Percentiles rank a stretch among this genome's conserved stretches.
phyloP scores from a whole-genome alignment of 2,888 invertebrate species.

The Herminia tarsipennalis region DNA sequence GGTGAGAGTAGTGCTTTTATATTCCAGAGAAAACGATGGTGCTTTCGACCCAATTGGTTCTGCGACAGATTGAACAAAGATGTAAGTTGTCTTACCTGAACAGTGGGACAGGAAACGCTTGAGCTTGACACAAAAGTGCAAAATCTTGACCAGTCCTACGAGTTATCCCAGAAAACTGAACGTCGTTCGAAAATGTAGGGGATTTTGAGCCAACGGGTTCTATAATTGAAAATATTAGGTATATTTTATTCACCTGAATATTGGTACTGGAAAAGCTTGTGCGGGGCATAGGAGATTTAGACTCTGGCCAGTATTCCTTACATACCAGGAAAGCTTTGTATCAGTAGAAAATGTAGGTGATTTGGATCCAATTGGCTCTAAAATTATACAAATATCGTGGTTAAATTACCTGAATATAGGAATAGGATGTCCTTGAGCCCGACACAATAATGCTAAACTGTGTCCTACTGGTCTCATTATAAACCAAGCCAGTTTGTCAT shows the following conservation, averaged over 20 bases:
- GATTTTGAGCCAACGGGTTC: constrained; percentile 90
- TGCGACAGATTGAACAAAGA: constrained; percentile 58
- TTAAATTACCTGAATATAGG: constrained; percentile 86
- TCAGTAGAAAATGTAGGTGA: constrained; percentile 86
- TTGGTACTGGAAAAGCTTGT: constrained; percentile 89
- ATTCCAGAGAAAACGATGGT: constrained; percentile 84
- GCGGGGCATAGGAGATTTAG: constrained; percentile 86
- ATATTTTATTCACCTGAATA: constrained; percentile 87
- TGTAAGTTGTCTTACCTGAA: constrained; percentile 72
- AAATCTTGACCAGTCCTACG: constrained; percentile 87
- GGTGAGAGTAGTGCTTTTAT: constrained; percentile 86
- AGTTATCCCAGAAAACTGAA: constrained; percentile 89
- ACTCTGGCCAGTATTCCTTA: constrained; percentile 79
- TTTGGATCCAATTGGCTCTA: constrained; percentile 87
- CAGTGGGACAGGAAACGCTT: constrained; percentile 90
- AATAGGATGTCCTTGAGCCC: constrained; percentile 88
- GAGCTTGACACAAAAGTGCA: constrained; percentile 90
- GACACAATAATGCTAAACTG: constrained; percentile 83
- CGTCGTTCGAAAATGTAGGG: constrained; percentile 89
- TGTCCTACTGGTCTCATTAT: constrained; percentile 72
- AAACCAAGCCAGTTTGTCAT: constrained; percentile 86
- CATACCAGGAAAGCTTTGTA: constrained; percentile 86
- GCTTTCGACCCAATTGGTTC: constrained; percentile 87
- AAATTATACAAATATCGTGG: constrained; percentile 50
- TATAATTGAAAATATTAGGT: constrained; percentile 68